Base-by-base conservation (phyloP, 2,113 vertebrate genomes). In the Passer domesticus region DNA sequence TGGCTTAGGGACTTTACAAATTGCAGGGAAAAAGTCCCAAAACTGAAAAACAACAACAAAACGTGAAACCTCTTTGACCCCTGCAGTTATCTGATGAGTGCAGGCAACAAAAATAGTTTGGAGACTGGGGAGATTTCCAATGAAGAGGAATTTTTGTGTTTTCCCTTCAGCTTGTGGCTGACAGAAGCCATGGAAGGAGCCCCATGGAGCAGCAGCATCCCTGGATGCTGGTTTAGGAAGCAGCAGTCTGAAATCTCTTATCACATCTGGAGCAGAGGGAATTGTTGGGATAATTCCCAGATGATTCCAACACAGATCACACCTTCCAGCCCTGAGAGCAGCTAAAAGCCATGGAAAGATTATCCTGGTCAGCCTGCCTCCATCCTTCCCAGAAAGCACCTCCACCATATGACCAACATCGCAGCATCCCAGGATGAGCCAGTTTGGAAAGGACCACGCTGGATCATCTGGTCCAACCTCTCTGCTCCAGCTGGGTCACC, bases 251-350 rank as follows among this genome's bases (percentile, higher is more conserved):
- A 55, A 64, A 55, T 3, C 53, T 44, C 33, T 28, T 13, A 27
- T 3, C 33, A 2, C n/a, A 6, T 22, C 35, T 37, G n/a, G n/a
- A 33, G 18, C 0, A 44, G 73, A 41, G 22, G 67, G 59, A 83
- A 44, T 4, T 19, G n/a, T 47, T 70, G 49, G 41, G 10, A 50
- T 13, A 28, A 60, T n/a, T 46, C 62, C 66, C 69, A 52, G 52
- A 37, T 47, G 31, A 28, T 23, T 27, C 8, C 30, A 37, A 14
- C 0, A 0, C 13, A 37, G 50, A 11, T 37, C 6, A 3, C 6
- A 10, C 7, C 30, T 56, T 30, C 43, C 70, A 49, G 9, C 30
- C 50, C 64, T 31, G 6, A 11, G 50, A 64, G 66, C 70, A 39
- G 60, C 41, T 31, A 22, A 56, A 84, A 59, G 39, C 56, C 27